These are phyloP conservation scores for Crenuchus spilurus DNA, from an alignment of 2,797 vertebrate species.

Conservation along the genomic window DNA sequence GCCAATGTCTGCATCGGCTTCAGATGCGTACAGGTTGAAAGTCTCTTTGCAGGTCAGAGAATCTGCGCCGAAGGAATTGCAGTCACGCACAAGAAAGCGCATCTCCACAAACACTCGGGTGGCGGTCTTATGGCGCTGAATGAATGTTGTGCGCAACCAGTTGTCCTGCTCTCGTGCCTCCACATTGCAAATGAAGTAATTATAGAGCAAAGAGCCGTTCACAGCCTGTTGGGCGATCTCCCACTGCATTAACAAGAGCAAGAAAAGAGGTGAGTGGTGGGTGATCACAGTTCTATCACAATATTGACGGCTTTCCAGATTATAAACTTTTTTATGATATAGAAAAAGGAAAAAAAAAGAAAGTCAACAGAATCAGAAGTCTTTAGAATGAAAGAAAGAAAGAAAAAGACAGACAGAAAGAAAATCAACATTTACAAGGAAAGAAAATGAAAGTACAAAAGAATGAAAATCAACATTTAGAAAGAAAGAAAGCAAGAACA, in stretches of 20 bases:
- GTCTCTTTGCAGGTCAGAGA: conserved; percentile 94
- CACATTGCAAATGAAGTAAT: conserved; percentile 93
- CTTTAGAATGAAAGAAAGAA: no score
- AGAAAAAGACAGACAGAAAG: no score
- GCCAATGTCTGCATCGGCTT: conserved; percentile 92
- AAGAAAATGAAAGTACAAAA: no score
- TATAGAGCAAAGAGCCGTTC: conserved; percentile 89
- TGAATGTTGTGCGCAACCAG: conserved; percentile 97
- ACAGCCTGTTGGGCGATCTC: conserved; percentile 89
- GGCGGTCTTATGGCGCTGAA: conserved; percentile 85
- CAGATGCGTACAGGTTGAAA: conserved; percentile 90
- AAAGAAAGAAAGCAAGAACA: no score
- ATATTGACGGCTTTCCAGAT: no score
- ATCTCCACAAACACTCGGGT: conserved; percentile 93
- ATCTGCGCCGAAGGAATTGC: conserved; percentile 87
- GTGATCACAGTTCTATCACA: no score
- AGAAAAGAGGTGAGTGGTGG: neutral
- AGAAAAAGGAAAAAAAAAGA: no score
- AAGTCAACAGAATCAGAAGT: no score
- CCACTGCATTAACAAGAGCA: conserved; percentile 80
- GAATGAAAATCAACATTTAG: no score
- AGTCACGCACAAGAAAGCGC: conserved; percentile 91
- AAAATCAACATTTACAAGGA: no score
- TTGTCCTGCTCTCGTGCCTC: conserved; percentile 93
- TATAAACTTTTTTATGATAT: no score